phyloP scores from a whole-genome alignment of 2,888 invertebrate genomes.

The Eupeodes luniger region DNA sequence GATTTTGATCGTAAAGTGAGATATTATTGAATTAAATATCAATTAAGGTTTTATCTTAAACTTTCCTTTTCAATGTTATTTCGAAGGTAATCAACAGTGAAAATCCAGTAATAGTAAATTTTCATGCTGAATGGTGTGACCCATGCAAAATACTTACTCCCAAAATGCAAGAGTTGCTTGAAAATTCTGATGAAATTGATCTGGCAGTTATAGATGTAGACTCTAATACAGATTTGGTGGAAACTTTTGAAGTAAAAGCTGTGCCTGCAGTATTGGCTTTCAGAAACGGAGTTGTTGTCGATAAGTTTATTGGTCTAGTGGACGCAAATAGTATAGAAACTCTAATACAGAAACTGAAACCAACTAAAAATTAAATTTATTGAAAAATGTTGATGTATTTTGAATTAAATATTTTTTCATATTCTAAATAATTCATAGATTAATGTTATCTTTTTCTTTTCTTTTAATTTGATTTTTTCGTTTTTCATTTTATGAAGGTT shows the following conservation, averaged over 20 bases:
- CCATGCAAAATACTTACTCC: conserved; percentile 95
- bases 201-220: conserved; percentile 93
- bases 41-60: neutral
- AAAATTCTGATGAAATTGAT: conserved; percentile 89
- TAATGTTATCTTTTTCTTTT: no score
- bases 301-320: conserved; percentile 94
- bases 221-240: conserved; percentile 91
- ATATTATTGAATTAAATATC: neutral
- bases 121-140: conserved; percentile 96
- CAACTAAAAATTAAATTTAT: conserved; percentile 69
- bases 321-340: conserved; percentile 92
- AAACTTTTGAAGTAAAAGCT: conserved; percentile 92
- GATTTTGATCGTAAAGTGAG: conserved; percentile 91
- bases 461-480: no score
- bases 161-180: conserved; percentile 90
- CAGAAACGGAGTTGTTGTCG: conserved; percentile 91
- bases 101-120: conserved; percentile 94
- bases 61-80: conserved; percentile 1
- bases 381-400: neutral
- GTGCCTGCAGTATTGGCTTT: conserved; percentile 91
- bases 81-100: conserved; percentile 91
- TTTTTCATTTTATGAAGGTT: no score
- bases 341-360: conserved; percentile 87
- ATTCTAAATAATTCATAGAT: neutral
- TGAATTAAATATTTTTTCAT: neutral